Evolutionary conservation across 2,113 vertebrate species (phyloP), one percentile per base, ranked within the genome.

Genomic region (Genyomyrus donnyi): DNA sequence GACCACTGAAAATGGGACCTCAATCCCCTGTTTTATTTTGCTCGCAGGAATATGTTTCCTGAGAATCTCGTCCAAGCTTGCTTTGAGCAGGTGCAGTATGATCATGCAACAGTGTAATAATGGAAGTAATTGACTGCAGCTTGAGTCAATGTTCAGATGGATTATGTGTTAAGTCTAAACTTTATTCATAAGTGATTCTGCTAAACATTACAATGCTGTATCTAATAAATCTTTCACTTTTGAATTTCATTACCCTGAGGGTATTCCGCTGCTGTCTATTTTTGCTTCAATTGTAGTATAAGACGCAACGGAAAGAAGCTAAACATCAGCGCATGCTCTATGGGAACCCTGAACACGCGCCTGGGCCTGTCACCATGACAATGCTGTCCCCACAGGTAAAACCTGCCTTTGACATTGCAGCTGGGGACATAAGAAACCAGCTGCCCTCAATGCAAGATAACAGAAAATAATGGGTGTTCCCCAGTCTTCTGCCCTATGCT

Each of bases 41-140:
- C 9, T 17, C 3, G 21, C 93, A 97, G 97, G 91, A 97, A 97
- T 90, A 96, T 97, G 97, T 96, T 97, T 89, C 97, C 97, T 84
- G 97, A 97, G 93, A 97, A 97, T 90, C 94, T 97, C 74, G 91
- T 97, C 9, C 97, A 97, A 90, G 96, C 97, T 88, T 97, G 97
- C 94, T 97, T 97, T 92, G 96, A 97, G 88, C 97, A 97, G 95
- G 97, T 97, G 93, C 27, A 52, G 11, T 17, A n/a, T 24, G 0
- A 50, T 87, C 27, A n/a, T 17, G 17, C 15, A 3, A 31, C 2
- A 15, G 24, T 31, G 11, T 39, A 46, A 7, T 9, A 45, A 48
- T 9, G 10, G 2, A 21, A 3, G 24, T 0, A 5, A 35, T 56
- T 35, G n/a, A 35, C n/a, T 27, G 19, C 50, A 35, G 10, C 13